These are phyloP conservation scores for Platygyra sinensis DNA, from an alignment of 64 coral and sea anemone genomes.

Conservation along the genomic window DNA sequence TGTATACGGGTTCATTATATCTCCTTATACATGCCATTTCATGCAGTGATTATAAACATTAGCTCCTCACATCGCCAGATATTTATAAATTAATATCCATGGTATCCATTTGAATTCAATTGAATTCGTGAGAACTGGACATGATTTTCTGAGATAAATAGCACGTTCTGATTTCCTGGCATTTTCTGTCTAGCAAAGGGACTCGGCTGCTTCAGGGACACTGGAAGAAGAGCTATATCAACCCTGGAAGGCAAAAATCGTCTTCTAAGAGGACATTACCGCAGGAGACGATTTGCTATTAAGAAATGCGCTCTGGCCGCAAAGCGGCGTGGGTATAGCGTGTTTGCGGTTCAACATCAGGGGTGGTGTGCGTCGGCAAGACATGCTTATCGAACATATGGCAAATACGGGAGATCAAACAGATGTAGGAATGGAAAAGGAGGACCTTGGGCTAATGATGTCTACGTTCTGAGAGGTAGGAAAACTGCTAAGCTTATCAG, in stretches of 20 bases:
- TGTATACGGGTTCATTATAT: no score
- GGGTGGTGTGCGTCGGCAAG: conserved; percentile 60
- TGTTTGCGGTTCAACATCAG: conserved; percentile 58
- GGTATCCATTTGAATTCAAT: no score
- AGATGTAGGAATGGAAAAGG: conserved; percentile 67
- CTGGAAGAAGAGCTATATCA: background rate
- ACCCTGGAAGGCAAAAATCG: conserved; percentile 21
- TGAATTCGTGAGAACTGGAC: no score
- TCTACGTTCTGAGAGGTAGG: conserved; percentile 56
- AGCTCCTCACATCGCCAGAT: no score
- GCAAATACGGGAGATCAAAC: conserved; percentile 50
- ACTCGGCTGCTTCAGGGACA: conserved; percentile 50
- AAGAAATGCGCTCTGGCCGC: conserved; percentile 64
- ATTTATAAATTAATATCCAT: no score
- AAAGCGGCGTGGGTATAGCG: conserved; percentile 37
- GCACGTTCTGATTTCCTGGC: background rate
- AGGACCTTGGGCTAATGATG: conserved; percentile 66
- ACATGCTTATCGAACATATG: conserved; percentile 43
- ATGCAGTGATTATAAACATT: no score
- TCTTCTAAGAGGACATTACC: conserved; percentile 41
- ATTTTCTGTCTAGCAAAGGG: background rate
- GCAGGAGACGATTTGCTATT: conserved; percentile 45
- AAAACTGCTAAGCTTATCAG: background rate
- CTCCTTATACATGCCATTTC: no score
- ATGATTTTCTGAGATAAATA: background rate